A percentile compares a stretch with the other conserved stretches of the same genome.
Evolutionary conservation across 2,113 vertebrate genomes (phyloP).

Genomic region (Ciconia boyciana): DNA sequence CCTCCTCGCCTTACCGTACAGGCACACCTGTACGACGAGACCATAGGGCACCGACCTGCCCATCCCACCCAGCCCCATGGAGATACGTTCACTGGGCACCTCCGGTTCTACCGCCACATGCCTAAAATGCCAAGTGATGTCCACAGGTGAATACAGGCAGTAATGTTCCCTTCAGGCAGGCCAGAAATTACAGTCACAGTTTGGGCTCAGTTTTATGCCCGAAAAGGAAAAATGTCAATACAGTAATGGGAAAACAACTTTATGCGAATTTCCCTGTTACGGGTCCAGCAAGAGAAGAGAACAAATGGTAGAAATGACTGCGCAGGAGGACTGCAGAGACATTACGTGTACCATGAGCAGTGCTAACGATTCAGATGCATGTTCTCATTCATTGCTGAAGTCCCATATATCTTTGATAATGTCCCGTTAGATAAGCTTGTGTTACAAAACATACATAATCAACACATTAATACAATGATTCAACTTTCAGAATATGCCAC

Average conservation of each 20-base stretch:
- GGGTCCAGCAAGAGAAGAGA: not conserved
- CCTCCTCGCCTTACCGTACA: no score
- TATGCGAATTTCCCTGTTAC: not conserved
- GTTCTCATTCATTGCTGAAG: not conserved
- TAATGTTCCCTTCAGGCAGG: not conserved
- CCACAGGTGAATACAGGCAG: not conserved
- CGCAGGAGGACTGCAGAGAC: not conserved
- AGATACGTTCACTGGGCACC: not conserved
- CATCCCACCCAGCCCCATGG: not conserved
- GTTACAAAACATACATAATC: not conserved
- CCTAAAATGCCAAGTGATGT: not conserved
- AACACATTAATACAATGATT: not conserved
- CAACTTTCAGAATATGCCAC: not conserved
- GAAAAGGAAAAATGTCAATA: not conserved
- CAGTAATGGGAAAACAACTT: not conserved
- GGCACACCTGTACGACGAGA: rapidly evolving
- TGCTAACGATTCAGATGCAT: not conserved
- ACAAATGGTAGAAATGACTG: not conserved
- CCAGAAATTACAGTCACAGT: not conserved
- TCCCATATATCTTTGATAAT: not conserved
- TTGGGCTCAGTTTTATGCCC: not conserved
- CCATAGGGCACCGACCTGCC: not conserved
- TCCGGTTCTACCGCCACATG: not conserved
- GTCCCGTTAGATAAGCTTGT: not conserved
- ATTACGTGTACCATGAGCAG: not conserved